Base-by-base conservation (phyloP, 2,888 invertebrate genomes). In the Chrysolina americana region DNA sequence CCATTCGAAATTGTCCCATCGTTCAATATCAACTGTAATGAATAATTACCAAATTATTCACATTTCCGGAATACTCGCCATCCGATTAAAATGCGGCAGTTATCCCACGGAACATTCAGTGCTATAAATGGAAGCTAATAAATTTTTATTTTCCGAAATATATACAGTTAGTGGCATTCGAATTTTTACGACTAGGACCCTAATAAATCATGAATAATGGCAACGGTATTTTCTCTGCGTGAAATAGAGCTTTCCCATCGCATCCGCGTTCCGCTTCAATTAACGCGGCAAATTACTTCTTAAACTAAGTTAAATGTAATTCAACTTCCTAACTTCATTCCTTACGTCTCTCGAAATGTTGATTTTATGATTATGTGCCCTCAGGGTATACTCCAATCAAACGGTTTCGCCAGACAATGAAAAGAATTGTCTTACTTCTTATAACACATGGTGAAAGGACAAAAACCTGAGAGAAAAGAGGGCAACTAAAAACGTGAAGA, bases 281-380 rank as follows among this genome's bases (percentile, higher is more conserved):
- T 69, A 73, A 44, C 64, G 41, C 6, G 65, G 17, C 65, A 69
- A 64, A 73, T 73, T 73, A 73, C 69, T 69, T 73, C 73, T 63
- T 47, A 50, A 73, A 73, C 69, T 69, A 56, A 69, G 64, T 69
- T 53, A 69, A 65, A 73, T 65, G 56, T 64, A 63, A 73, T 73
- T 69, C 62, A 69, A 73, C 48, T 73, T 73, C 65, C 48, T 73
- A 73, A 65, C 65, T 73, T 36, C 65, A 69, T 68, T 41, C 63
- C 44, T 53, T 68, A 73, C 68, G 41, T 73, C 72, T 65, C 53
- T 53, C 47, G 41, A 53, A 70, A 70, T 70, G 64, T 23, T 70
- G 53, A 65, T 70, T 70, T 70, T 50, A 70, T 70, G 59, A 70
- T 66, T 44, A 36, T 36, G 15, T 23, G 48, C 47, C 65, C 23